A percentile compares a stretch with the other conserved stretches of the same genome.
phyloP scores from a whole-genome alignment of 2,888 invertebrate genomes.

The Cryptus armator region DNA sequence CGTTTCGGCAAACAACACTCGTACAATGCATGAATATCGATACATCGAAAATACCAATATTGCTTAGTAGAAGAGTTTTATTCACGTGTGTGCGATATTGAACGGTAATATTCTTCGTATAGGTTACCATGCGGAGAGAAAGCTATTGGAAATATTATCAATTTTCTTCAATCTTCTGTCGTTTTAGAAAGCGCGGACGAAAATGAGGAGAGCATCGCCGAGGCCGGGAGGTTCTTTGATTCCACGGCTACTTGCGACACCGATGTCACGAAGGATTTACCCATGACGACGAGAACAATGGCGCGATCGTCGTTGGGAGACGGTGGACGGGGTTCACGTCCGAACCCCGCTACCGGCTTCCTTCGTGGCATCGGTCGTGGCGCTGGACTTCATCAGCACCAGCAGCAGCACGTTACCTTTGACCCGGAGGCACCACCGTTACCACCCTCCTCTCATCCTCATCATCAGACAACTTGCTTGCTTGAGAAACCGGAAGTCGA shows the following conservation, averaged over 20 bases:
- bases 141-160: background rate
- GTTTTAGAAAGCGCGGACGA: slow-evolving; percentile 87
- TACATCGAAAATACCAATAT: no score
- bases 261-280: slow-evolving; percentile 50
- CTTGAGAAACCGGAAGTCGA: slow-evolving; percentile 89
- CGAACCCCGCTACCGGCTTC: slow-evolving; percentile 64
- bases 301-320: slow-evolving; percentile 76
- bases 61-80: no score
- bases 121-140: background rate
- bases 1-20: no score
- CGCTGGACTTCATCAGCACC: slow-evolving; percentile 57
- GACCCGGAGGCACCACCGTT: slow-evolving; percentile 88
- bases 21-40: no score
- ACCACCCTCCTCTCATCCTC: slow-evolving; percentile 85
- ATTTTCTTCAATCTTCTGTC: background rate
- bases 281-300: slow-evolving; percentile 71
- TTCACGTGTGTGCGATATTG: background rate
- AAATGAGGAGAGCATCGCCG: slow-evolving; percentile 86
- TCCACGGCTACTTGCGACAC: slow-evolving; percentile 84
- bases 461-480: slow-evolving; percentile 84
- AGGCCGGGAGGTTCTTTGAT: slow-evolving; percentile 83
- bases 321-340: slow-evolving; percentile 52
- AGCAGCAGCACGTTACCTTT: slow-evolving; percentile 80
- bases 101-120: background rate
- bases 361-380: slow-evolving; percentile 81